Conservation (phyloP, 2,113 vertebrate species). For the Edolisoma coerulescens region DNA sequence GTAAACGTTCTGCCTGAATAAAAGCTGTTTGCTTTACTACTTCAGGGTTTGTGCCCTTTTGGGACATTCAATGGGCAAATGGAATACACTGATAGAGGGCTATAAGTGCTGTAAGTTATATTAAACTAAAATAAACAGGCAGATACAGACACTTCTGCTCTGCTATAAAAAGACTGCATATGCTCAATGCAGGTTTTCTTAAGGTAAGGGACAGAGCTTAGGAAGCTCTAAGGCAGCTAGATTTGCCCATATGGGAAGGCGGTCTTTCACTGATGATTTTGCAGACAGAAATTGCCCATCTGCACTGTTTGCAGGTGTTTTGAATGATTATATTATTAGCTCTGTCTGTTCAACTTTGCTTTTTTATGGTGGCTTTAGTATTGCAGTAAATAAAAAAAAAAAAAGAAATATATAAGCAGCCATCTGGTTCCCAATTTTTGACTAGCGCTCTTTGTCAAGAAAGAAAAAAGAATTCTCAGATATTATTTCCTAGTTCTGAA, state of each 20-base stretch:
- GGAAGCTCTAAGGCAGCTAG: constrained; percentile 77
- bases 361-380: constrained; percentile 93
- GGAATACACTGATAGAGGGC: constrained; percentile 42
- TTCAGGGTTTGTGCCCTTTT: constrained; percentile 20
- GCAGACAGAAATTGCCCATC: constrained; percentile 94
- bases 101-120: constrained; percentile 61
- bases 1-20: not conserved
- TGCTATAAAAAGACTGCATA: constrained; percentile 83
- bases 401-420: constrained; percentile 86
- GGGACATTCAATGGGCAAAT: constrained; percentile 29
- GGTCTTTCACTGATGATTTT: constrained; percentile 85
- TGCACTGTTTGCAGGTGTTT: constrained; percentile 97
- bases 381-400: constrained; percentile 78
- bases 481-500: constrained; percentile 56
- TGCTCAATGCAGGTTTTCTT: constrained; percentile 82
- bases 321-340: constrained; percentile 99
- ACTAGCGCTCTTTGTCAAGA: constrained; percentile 71
- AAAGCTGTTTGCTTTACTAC: constrained; percentile 48
- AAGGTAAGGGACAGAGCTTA: constrained; percentile 82
- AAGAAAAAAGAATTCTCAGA: constrained; percentile 57
- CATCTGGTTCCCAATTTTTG: constrained; percentile 86
- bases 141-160: constrained; percentile 68
- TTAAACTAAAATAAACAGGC: constrained; percentile 81
- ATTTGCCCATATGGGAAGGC: constrained; percentile 94
- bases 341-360: constrained; percentile 94